Evolutionary conservation across 2,113 vertebrate genomes (phyloP), one percentile per base, ranked within the genome.

Genomic region (Hipposideros armiger): DNA sequence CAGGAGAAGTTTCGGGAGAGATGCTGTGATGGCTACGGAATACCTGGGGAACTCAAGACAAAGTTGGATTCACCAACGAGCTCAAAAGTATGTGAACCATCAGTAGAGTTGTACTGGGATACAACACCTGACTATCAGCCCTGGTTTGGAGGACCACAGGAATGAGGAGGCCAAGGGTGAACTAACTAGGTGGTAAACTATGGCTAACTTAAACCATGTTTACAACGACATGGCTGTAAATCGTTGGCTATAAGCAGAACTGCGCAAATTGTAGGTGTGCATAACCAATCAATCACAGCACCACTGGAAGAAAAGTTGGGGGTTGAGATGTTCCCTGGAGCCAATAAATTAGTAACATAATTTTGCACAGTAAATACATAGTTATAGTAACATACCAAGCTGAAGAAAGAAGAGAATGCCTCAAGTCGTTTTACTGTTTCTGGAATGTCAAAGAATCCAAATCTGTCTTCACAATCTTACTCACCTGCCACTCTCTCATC

Each of bases 401-500:
- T 56, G 1, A 32, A 86, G 78, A 88, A 93, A 30, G 10, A 80
- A 96, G 78, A 83, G 45, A 78, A 47, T 70, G 87, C 67, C 17
- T 89, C n/a, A 95, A 90, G 28, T 22, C 52, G 94, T 95, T 95
- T 7, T 0, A 78, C 69, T 72, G 96, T 91, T 72, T 84, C 58
- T 84, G 76, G 8, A 70, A 97, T 67, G 87, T 67, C 42, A 91
- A 15, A 54, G 15, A 94, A 70, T 97, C 52, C 87, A 81, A 74
- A 69, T 62, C 60, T 88, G 40, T 90, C 76, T 87, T 42, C 11
- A 87, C 13, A 92, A 76, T 76, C 45, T 85, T 95, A 98, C 98
- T 99, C 99, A 99, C 99, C 99, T 98, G 99, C 99, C 95, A 99
- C 99, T 97, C 99, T 99, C 97, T 99, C 99, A 0, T 99, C 99